These are phyloP conservation scores for Physella acuta DNA, from an alignment of 1,140 invertebrate genomes.

Conservation along the genomic window DNA sequence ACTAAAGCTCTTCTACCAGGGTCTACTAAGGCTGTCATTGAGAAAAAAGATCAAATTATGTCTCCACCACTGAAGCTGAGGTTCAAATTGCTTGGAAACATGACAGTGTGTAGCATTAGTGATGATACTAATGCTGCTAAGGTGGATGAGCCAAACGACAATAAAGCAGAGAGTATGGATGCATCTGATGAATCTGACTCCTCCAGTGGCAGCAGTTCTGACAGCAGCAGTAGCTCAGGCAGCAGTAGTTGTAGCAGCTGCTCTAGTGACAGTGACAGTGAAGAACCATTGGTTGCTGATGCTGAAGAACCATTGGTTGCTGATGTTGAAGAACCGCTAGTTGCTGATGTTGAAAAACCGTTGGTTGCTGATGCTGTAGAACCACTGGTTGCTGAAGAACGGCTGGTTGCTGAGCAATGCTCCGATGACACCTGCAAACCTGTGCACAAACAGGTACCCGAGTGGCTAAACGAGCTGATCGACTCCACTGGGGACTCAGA, in stretches of 20 bases:
- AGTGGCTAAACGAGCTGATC: conserved; percentile 11
- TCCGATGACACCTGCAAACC: too few relatives aligned
- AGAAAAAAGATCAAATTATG: background rate
- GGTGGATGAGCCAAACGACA: background rate
- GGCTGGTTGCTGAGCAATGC: too few relatives aligned
- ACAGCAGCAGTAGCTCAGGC: background rate
- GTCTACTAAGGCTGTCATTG: background rate
- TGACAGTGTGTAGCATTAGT: background rate
- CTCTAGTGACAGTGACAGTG: background rate
- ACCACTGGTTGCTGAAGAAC: background rate
- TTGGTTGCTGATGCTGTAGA: too few relatives aligned
- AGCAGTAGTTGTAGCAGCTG: background rate
- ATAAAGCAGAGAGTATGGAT: background rate
- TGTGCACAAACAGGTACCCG: background rate
- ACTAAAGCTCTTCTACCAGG: background rate
- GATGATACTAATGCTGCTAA: background rate
- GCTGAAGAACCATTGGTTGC: background rate
- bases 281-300: background rate
- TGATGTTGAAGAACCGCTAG: background rate
- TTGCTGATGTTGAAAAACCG: background rate
- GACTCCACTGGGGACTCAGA: conserved; percentile 19
- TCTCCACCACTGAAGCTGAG: background rate
- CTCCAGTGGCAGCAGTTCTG: background rate
- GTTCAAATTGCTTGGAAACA: conserved; percentile 5
- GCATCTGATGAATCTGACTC: too few relatives aligned